These are phyloP conservation scores for Leguminivora glycinivorella DNA, from an alignment of 1,140 invertebrate genomes.

Conservation along the genomic window DNA sequence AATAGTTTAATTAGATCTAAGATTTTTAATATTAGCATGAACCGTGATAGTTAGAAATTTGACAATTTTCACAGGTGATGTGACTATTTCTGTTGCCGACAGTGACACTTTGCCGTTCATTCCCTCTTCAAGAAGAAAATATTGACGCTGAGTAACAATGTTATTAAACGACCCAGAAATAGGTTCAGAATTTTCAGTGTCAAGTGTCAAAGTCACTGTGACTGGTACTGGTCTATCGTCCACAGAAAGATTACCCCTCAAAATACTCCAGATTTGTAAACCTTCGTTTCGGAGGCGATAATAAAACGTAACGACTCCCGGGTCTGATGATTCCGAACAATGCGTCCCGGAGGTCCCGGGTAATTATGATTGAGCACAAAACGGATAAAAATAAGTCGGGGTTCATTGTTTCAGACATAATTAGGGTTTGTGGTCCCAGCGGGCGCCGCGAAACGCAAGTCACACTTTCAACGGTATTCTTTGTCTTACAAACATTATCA, in stretches of 20 bases:
- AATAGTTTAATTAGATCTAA: too few species aligned
- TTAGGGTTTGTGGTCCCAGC: constrained; percentile 73
- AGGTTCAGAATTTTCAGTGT: too few species aligned
- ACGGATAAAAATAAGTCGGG: constrained; percentile 71
- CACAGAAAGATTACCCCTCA: not conserved
- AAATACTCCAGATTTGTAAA: constrained; percentile 3
- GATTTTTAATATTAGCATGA: too few species aligned
- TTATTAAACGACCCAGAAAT: too few species aligned
- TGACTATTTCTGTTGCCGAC: too few species aligned
- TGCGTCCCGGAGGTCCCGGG: constrained; percentile 55
- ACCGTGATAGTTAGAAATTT: too few species aligned
- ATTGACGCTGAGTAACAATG: too few species aligned
- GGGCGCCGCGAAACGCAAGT: constrained; percentile 60
- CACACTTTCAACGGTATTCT: constrained; percentile 38
- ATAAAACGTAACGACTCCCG: constrained; percentile 40
- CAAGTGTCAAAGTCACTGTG: too few species aligned
- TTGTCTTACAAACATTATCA: constrained; percentile 21
- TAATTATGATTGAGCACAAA: constrained; percentile 77
- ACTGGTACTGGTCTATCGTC: too few species aligned
- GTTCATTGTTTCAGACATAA: constrained; percentile 74
- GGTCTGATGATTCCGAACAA: constrained; percentile 57
- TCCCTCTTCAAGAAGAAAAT: too few species aligned
- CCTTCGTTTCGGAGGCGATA: not conserved
- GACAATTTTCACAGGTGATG: too few species aligned
- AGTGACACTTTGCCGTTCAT: too few species aligned